phyloP scores from a whole-genome alignment of 2,797 vertebrate species.

The Scolopax rusticola region DNA sequence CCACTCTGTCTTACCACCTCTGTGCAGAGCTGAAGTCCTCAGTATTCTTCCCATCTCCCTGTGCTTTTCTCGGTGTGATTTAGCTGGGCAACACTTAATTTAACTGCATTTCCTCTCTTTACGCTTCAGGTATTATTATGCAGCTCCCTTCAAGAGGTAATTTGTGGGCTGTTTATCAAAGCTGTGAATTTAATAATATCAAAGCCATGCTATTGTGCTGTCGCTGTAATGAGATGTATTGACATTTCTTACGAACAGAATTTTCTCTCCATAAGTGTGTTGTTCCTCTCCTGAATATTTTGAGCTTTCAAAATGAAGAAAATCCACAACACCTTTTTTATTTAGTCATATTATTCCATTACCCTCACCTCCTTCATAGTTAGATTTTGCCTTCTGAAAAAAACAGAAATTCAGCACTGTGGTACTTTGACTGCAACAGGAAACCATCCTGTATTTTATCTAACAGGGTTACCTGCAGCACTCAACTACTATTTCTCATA shows the following conservation, averaged over 20 bases:
- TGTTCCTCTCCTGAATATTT: slow-evolving; percentile 25
- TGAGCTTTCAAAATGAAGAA: slow-evolving; percentile 10
- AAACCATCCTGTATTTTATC: neutral
- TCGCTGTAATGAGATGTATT: slow-evolving; percentile 54
- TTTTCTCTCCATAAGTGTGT: neutral
- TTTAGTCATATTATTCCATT: neutral
- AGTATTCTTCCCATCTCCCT: slow-evolving; percentile 27
- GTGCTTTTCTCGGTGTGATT: slow-evolving; percentile 61
- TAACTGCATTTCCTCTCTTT: slow-evolving; percentile 78
- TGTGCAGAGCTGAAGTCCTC: neutral
- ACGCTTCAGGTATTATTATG: slow-evolving; percentile 77
- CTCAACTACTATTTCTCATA: neutral
- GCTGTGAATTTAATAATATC: slow-evolving; percentile 78
- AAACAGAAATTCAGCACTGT: neutral
- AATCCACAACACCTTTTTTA: neutral
- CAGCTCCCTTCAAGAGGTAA: slow-evolving; percentile 73
- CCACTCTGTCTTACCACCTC: neutral
- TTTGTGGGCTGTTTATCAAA: slow-evolving; percentile 80
- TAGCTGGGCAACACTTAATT: slow-evolving; percentile 80
- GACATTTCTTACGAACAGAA: slow-evolving; percentile 43
- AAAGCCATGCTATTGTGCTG: slow-evolving; percentile 8
- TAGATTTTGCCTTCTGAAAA: neutral
- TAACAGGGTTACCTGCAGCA: neutral
- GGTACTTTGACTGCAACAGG: neutral
- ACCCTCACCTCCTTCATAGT: neutral